Percentiles rank a stretch among this genome's conserved stretches.
phyloP scores from a whole-genome alignment of 1,140 invertebrate genomes.

The Drosophila azteca region DNA sequence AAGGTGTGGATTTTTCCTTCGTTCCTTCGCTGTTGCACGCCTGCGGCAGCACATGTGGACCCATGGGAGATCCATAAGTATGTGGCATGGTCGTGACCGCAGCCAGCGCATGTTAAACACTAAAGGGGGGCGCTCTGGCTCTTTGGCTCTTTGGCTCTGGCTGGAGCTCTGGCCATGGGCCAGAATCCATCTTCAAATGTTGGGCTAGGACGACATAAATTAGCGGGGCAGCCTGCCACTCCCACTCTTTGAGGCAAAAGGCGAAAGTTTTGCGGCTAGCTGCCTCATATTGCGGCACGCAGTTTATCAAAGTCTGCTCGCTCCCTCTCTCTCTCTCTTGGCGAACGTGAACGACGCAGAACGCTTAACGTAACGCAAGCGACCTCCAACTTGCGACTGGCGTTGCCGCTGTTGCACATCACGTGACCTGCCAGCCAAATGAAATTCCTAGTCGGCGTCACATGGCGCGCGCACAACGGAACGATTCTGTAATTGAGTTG shows the following conservation, averaged over 20 bases:
- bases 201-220: conserved; percentile 52
- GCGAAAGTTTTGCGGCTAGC: conserved; percentile 57
- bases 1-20: too few relatives aligned
- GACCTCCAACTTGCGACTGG: conserved; percentile 10
- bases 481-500: conserved; percentile 64
- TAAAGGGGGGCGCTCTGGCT: conserved; percentile 20
- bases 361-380: conserved; percentile 8
- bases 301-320: conserved; percentile 62
- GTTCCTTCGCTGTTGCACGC: too few relatives aligned
- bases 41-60: too few relatives aligned
- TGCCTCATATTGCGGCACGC: conserved; percentile 58
- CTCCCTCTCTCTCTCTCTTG: not conserved
- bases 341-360: not conserved
- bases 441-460: conserved; percentile 58
- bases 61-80: not conserved
- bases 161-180: conserved; percentile 27
- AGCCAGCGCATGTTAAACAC: conserved; percentile 54
- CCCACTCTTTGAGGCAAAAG: not conserved
- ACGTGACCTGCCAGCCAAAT: conserved; percentile 70
- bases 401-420: conserved; percentile 60
- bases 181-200: conserved; percentile 28
- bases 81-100: conserved; percentile 26
- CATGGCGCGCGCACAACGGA: conserved; percentile 45
- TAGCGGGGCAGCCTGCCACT: conserved; percentile 30
- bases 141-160: too few relatives aligned